Conservation (phyloP, 2,888 invertebrate species). For the Tipula unca region DNA sequence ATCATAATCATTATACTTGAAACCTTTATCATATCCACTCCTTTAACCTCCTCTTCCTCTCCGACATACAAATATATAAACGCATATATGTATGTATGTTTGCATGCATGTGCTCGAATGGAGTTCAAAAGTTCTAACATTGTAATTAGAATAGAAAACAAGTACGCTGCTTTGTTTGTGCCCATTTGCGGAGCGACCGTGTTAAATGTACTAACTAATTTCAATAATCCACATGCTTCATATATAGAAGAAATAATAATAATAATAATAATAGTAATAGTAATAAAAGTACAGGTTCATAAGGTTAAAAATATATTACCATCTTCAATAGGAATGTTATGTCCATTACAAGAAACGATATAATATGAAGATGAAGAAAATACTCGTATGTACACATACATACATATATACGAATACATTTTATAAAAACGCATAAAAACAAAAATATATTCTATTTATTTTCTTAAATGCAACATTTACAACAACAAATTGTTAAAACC, state of each 20-base stretch:
- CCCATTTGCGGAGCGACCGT: neutral
- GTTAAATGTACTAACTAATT: neutral
- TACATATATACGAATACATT: too few species aligned
- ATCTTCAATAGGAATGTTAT: neutral
- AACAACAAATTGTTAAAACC: constrained; percentile 8
- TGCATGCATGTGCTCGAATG: neutral
- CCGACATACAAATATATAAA: neutral
- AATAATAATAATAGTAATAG: neutral
- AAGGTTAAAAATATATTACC: neutral
- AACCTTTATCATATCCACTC: neutral
- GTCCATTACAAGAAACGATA: constrained; percentile 2
- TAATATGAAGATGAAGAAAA: neutral
- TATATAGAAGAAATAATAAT: neutral
- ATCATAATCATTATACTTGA: neutral
- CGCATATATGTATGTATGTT: neutral
- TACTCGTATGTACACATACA: neutral
- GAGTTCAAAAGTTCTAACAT: neutral
- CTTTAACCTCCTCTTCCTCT: neutral
- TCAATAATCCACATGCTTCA: neutral
- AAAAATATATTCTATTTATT: neutral
- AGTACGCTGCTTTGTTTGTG: neutral
- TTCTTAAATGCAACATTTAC: neutral
- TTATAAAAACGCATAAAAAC: neutral
- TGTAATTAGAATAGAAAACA: neutral
- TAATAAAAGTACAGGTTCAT: constrained; percentile 8